Evolutionary conservation across 2,113 vertebrate species (phyloP).

Genomic region (Crotophaga sulcirostris): DNA sequence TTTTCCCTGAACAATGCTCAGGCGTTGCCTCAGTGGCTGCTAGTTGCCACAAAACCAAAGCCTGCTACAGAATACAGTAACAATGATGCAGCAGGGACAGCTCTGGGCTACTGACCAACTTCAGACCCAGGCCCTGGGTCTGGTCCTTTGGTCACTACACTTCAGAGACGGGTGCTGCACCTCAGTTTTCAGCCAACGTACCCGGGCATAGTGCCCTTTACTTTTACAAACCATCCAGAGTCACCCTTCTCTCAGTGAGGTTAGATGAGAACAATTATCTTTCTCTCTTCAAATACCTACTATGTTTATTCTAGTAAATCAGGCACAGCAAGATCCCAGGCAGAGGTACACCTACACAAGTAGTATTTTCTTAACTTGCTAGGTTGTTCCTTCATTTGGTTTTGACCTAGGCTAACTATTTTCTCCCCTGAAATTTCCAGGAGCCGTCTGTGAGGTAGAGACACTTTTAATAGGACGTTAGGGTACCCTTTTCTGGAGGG

Average conservation of each 20-base stretch:
- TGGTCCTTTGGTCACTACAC: not conserved
- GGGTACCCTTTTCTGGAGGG: too few species aligned
- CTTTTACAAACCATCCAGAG: not conserved
- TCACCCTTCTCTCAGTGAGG: not conserved
- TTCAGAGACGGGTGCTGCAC: not conserved
- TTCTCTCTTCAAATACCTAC: not conserved
- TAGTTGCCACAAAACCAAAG: not conserved
- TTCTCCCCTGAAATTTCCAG: not conserved
- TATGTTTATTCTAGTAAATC: not conserved
- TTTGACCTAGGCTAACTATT: not conserved
- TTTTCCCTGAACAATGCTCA: not conserved
- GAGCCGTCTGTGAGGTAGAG: not conserved
- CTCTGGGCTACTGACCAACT: not conserved
- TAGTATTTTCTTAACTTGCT: not conserved
- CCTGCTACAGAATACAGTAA: too few species aligned
- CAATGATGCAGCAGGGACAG: fast-evolving
- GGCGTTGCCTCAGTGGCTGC: fast-evolving
- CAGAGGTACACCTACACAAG: not conserved
- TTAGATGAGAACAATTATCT: not conserved
- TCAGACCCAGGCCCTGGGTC: too few species aligned
- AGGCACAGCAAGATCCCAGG: not conserved
- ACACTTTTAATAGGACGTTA: not conserved
- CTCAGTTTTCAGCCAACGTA: not conserved
- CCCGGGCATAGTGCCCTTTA: not conserved
- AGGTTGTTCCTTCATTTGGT: not conserved